phyloP scores from a whole-genome alignment of 2,888 invertebrate genomes.

The Tachystola acroxantha region DNA sequence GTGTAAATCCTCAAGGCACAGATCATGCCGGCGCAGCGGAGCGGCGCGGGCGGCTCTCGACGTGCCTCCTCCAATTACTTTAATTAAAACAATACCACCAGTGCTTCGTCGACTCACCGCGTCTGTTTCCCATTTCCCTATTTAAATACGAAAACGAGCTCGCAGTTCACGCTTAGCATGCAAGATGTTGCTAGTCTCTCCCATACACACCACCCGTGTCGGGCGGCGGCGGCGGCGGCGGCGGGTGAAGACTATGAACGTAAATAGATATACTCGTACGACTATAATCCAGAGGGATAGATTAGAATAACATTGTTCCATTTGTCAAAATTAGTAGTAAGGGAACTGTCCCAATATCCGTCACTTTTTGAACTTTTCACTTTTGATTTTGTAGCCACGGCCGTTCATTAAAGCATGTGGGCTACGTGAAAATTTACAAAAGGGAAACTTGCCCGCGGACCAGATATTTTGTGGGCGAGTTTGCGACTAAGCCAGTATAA shows the following conservation, averaged over 20 bases:
- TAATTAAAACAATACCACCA: conserved; percentile 78
- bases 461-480: no score
- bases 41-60: conserved; percentile 63
- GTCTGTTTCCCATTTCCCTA: conserved; percentile 76
- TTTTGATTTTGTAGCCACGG: no score
- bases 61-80: conserved; percentile 77
- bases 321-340: conserved; percentile 12
- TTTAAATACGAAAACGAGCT: conserved; percentile 77
- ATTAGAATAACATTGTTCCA: conserved; percentile 24
- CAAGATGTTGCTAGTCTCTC: conserved; percentile 65
- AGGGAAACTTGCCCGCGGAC: no score
- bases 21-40: conserved; percentile 65
- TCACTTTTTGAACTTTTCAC: no score
- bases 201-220: conserved; percentile 42
- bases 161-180: conserved; percentile 62
- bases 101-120: conserved; percentile 71
- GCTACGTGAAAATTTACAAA: no score
- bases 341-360: no score
- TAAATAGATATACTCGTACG: conserved; percentile 7
- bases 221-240: no score
- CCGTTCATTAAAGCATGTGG: no score
- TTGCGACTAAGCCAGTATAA: no score
- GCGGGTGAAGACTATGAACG: conserved; percentile 21
- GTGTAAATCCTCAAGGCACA: conserved; percentile 76
- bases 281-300: conserved; percentile 22